phyloP scores from a whole-genome alignment of 2,113 vertebrate species.

The Sylvicapra grimmia region DNA sequence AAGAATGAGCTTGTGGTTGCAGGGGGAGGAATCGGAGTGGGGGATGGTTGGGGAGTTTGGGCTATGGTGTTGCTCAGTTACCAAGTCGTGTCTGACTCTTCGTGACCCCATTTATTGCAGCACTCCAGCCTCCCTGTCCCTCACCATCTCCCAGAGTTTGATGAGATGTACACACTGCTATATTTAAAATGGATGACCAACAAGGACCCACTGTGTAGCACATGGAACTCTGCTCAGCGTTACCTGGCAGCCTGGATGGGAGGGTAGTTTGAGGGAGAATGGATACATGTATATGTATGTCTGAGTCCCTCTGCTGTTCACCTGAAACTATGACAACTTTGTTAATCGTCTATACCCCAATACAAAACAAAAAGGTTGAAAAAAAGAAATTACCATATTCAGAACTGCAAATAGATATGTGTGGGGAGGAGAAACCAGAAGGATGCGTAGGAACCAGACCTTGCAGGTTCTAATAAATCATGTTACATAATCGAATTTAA shows the following conservation, averaged over 20 bases:
- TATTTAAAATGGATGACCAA: background rate
- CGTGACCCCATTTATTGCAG: background rate
- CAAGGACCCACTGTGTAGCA: background rate
- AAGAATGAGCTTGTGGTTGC: background rate
- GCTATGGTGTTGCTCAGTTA: background rate
- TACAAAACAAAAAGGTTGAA: background rate
- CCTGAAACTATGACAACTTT: background rate
- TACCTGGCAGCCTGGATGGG: background rate
- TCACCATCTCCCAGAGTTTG: background rate
- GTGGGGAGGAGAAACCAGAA: background rate
- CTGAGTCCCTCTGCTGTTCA: background rate
- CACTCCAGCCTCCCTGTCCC: background rate
- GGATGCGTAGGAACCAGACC: background rate
- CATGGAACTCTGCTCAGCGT: background rate
- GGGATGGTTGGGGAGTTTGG: background rate
- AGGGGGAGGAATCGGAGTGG: rapidly evolving
- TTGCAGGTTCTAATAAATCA: background rate
- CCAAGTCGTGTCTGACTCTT: background rate
- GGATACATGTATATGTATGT: background rate
- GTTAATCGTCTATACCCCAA: background rate
- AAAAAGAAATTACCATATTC: background rate
- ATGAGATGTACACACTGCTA: background rate
- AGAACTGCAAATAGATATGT: background rate
- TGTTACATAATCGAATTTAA: background rate
- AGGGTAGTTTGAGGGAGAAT: background rate